Base-by-base conservation (phyloP, 2,113 vertebrate genomes). In the Mastomys coucha region DNA sequence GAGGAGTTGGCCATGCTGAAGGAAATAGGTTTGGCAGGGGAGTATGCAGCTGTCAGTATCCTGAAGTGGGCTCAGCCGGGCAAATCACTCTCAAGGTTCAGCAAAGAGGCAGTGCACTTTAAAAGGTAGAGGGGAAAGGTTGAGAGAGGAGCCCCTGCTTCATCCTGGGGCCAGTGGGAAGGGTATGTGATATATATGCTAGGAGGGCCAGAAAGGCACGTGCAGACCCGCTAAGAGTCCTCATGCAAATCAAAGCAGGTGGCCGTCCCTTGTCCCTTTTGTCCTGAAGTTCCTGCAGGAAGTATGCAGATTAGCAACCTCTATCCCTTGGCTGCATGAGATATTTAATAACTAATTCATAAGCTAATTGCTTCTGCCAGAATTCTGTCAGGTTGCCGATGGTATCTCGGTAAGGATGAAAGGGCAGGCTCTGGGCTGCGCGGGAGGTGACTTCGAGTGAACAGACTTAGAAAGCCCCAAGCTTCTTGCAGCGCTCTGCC, bases 311-410 rank as follows among this genome's bases (percentile, higher is more conserved):
- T 95, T 91, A 92, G 90, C 90, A 60, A 53, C 95, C 69, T 9
- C 12, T 42, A 88, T 91, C 92, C 90, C 91, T 96, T 96, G 90
- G 91, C 93, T 89, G 76, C 88, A 26, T 53, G 92, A 97, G 85
- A 72, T 88, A 88, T 42, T 93, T 77, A 93, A 93, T 97, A 97
- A 95, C 58, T 88, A 95, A 97, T 97, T 95, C 97, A 97, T 78
- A 86, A 92, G 84, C 91, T 97, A 93, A 96, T 96, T 95, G 93
- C 96, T 88, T 92, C 96, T 91, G 88, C 96, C 95, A 96, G 95
- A 88, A 91, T 89, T 51, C 95, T 90, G 94, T 95, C 92, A 89
- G 65, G 31, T 80, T 92, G 96, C 94, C 91, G 95, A 86, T 73
- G 91, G 4, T 92, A 51, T 96, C 91, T 95, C 94, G 77, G 45